These are phyloP conservation scores for Lysiphlebus fabarum DNA, from an alignment of 1,140 invertebrate genomes.

Conservation along the genomic window DNA sequence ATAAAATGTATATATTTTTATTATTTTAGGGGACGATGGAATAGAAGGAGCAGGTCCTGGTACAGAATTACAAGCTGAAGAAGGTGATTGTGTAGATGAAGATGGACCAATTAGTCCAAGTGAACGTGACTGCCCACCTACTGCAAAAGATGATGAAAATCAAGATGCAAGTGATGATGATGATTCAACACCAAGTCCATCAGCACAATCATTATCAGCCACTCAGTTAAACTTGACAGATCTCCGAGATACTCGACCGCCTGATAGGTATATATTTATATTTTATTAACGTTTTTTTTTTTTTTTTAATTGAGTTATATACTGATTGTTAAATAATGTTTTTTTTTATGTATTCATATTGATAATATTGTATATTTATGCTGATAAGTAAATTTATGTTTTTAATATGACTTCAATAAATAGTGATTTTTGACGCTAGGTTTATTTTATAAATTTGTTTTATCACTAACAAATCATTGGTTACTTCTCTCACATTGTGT, in stretches of 20 bases:
- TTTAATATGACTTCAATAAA: conserved; percentile 7
- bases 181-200: conserved; percentile 43
- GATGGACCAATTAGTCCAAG: conserved; percentile 57
- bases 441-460: conserved; percentile 32
- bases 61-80: conserved; percentile 55
- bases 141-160: conserved; percentile 50
- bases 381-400: background rate
- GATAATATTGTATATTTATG: background rate
- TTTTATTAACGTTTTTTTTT: no score
- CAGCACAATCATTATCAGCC: conserved; percentile 42
- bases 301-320: no score
- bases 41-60: conserved; percentile 55
- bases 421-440: conserved; percentile 23
- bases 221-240: conserved; percentile 48
- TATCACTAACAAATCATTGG: conserved; percentile 42
- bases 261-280: conserved; percentile 41
- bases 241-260: conserved; percentile 48
- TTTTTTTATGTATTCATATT: background rate
- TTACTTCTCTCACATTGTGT: conserved; percentile 21
- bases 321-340: background rate
- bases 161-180: conserved; percentile 52
- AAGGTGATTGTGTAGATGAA: conserved; percentile 58
- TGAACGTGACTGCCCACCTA: conserved; percentile 48
- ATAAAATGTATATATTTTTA: conserved; percentile 8
- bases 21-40: conserved; percentile 60